Conservation (phyloP, 2,797 vertebrate species). For the Balearica regulorum region DNA sequence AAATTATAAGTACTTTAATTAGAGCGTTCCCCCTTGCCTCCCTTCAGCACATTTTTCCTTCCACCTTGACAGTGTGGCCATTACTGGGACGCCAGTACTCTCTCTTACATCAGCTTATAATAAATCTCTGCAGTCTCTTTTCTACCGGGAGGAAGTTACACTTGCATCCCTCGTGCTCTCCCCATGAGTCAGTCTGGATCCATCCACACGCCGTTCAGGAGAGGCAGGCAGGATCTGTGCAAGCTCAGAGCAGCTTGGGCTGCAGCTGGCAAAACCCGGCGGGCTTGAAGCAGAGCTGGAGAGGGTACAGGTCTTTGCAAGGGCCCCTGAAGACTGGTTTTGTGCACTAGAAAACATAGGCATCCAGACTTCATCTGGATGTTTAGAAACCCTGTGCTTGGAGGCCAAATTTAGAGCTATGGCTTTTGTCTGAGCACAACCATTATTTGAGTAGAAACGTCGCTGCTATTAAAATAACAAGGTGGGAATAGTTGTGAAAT, state of each 20-base stretch:
- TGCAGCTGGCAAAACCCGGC: not conserved
- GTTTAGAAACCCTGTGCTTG: not conserved
- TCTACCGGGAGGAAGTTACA: not conserved
- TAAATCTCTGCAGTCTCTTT: not conserved
- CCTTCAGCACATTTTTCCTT: not conserved
- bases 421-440: not conserved
- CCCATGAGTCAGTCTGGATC: accelerated
- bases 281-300: not conserved
- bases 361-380: not conserved
- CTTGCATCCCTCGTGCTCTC: not conserved
- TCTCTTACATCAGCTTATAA: not conserved
- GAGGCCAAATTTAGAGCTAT: not conserved
- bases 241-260: not conserved
- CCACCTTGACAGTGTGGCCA: not conserved
- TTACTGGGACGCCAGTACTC: not conserved
- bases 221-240: not conserved
- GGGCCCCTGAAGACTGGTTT: not conserved
- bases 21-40: accelerated
- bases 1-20: not conserved
- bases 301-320: not conserved
- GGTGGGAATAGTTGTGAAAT: not conserved
- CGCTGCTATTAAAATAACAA: not conserved
- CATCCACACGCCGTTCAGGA: accelerated
- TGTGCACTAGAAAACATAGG: not conserved
- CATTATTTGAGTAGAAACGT: not conserved